Base-by-base conservation (phyloP, 2,797 vertebrate genomes). In the Danio jaintianensis region DNA sequence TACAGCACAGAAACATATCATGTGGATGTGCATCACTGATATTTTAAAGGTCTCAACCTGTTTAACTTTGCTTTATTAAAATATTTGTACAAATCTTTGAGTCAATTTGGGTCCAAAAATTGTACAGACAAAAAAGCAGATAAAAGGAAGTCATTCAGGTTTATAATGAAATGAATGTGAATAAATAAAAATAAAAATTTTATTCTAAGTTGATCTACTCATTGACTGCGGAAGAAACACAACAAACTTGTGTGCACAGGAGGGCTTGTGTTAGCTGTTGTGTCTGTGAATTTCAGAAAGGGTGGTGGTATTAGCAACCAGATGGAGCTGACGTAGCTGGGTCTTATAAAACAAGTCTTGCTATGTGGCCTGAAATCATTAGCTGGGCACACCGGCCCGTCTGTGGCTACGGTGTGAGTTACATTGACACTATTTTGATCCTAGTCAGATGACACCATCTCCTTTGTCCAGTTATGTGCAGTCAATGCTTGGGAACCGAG, bases 381-480 rank as follows among this genome's bases (percentile, higher is more conserved):
- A 94, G 91, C 86, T 81, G 88, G 87, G 89, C 88, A 80, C 61
- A 84, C 87, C 83, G 88, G 90, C 83, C 86, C 22, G 89, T 87
- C 89, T 90, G 91, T 90, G 89, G 85, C 87, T 80, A n/a, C 83
- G 89, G 93, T 93, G 90, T 92, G 88, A 89, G 91, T 94, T 93
- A 92, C 92, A 89, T 87, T 90, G 87, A 84, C 92, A 91, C 94
- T 94, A 94, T 94, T 94, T 94, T 93, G 88, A 94, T 94, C 93
- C 88, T 72, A 86, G 93, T 93, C 93, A 94, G 91, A 93, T 94
- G 93, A 95, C 92, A 92, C 92, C 88, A n/a, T 87, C 91, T 92
- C 93, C 93, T 93, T 94, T 94, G 93, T 93, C 90, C 87, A 92
- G 90, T 87, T 93, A 93, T 93, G 92, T 91, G 92, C 89, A 89